Evolutionary conservation across 1,140 invertebrate genomes (phyloP), one percentile per base, ranked within the genome.

Genomic region (Neelides sp.): DNA sequence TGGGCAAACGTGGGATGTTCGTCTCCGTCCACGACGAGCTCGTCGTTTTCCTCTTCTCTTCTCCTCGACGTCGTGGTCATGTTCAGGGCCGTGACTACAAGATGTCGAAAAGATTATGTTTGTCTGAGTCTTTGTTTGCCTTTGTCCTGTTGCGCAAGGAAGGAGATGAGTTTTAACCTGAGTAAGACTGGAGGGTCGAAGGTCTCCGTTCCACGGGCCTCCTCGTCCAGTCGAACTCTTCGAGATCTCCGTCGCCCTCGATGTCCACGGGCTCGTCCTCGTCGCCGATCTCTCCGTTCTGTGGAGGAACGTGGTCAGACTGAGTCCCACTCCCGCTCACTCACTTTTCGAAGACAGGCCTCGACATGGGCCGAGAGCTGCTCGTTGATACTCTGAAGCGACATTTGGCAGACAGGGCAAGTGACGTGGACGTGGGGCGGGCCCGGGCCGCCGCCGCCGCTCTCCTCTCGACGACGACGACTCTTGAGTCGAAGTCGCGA

Each of bases 171-270:
- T n/a, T n/a, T n/a, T n/a, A n/a, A n/a, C n/a, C n/a, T n/a, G 17
- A n/a, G 23, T n/a, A n/a, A n/a, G n/a, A n/a, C n/a, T n/a, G n/a
- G n/a, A n/a, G n/a, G n/a, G n/a, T n/a, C n/a, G n/a, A n/a, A n/a
- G n/a, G n/a, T n/a, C n/a, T n/a, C n/a, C n/a, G n/a, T n/a, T n/a
- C n/a, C n/a, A n/a, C n/a, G n/a, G n/a, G n/a, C n/a, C n/a, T n/a
- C n/a, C n/a, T n/a, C n/a, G n/a, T n/a, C 83, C 83, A 86, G 61
- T 83, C 81, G 62, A 86, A 87, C 58, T 85, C 83, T 61, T 86
- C 83, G 62, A 76, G 84, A 48, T 61, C 61, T n/a, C 50, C 52
- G 22, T 65, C 58, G 22, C 59, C 63, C 64, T 81, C 78, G 17
- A 80, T 78, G 60, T 77, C 76, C 30, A 82, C 78, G 39, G 78